Conservation (phyloP, 2,113 vertebrate genomes). For the Arenaria interpres region DNA sequence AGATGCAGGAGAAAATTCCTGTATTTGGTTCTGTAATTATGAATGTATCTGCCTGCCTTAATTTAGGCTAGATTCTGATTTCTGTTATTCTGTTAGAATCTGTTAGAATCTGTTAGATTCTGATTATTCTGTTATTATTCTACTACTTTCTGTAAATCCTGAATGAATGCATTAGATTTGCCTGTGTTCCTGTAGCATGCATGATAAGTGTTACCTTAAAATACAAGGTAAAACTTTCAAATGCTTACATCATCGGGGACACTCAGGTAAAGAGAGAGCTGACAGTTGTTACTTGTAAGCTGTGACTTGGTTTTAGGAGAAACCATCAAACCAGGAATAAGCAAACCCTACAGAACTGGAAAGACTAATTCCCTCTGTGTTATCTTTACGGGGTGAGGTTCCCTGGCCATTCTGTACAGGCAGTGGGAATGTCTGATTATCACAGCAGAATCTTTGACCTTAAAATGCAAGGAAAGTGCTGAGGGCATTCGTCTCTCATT, state of each 20-base stretch:
- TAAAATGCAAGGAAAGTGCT: neutral
- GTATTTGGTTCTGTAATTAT: neutral
- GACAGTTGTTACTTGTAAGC: neutral
- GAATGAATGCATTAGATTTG: neutral
- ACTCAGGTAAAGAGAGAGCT: neutral
- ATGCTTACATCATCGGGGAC: neutral
- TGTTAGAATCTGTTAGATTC: no score
- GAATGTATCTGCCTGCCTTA: neutral
- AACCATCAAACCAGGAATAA: neutral
- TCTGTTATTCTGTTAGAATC: no score
- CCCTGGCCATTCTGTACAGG: neutral
- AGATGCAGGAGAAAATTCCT: neutral
- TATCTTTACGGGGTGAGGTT: neutral
- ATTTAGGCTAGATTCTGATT: neutral
- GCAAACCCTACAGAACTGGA: neutral
- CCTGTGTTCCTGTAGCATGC: neutral
- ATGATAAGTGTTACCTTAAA: neutral
- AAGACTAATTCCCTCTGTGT: neutral
- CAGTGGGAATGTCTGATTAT: neutral
- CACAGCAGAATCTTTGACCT: constrained; percentile 19
- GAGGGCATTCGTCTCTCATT: neutral
- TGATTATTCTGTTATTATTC: neutral
- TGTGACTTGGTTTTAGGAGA: neutral
- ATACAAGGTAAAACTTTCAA: neutral
- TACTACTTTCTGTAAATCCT: neutral